phyloP scores from a whole-genome alignment of 2,797 vertebrate genomes.

The Pseudocheirus occidentalis region DNA sequence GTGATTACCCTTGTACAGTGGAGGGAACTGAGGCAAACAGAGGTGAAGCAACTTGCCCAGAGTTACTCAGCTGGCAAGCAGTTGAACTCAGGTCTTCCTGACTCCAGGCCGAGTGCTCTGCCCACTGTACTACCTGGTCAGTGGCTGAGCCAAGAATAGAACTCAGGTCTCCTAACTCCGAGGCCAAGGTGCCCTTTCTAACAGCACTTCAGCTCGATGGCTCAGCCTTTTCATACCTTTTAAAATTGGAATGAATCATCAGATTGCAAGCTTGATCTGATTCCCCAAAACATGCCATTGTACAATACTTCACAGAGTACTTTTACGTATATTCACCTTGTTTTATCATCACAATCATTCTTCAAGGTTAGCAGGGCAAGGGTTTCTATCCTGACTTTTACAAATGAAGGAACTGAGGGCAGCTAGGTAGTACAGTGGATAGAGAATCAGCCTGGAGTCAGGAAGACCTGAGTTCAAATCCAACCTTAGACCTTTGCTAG shows the following conservation, averaged over 20 bases:
- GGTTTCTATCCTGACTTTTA: neutral
- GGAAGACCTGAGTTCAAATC: neutral
- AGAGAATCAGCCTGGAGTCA: neutral
- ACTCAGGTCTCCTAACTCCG: neutral
- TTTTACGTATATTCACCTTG: neutral
- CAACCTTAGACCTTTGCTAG: neutral
- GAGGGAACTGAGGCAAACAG: neutral
- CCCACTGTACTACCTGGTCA: neutral
- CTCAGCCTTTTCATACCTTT: neutral
- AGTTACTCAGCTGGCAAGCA: neutral
- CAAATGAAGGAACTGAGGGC: neutral
- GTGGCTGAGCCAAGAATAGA: neutral
- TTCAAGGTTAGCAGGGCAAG: neutral
- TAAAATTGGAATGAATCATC: neutral
- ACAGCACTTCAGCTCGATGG: neutral
- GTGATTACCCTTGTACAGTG: neutral
- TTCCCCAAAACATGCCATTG: neutral
- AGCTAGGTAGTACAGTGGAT: neutral
- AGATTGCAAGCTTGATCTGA: neutral
- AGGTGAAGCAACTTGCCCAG: neutral
- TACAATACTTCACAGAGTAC: neutral
- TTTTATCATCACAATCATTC: neutral
- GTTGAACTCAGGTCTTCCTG: neutral
- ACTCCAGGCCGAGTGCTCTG: neutral
- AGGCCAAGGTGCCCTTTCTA: neutral